Conservation (phyloP, 2,888 invertebrate genomes). For the Patella ulyssiponensis region DNA sequence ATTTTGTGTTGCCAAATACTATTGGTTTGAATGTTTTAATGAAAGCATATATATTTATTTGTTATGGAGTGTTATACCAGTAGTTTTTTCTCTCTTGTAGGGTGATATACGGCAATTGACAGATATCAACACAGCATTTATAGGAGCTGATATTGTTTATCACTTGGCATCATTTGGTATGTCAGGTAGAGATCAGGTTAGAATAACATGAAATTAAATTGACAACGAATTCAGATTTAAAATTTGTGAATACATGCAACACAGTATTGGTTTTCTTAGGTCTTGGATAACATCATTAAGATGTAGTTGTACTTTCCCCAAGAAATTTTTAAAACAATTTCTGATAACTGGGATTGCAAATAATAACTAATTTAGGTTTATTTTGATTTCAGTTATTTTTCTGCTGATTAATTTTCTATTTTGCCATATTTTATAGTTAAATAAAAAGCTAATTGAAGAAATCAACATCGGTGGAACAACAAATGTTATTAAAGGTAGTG, state of each 20-base stretch:
- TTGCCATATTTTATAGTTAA: conserved; percentile 58
- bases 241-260: no score
- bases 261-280: no score
- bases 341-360: no score
- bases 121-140: conserved; percentile 59
- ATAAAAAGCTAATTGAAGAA: conserved; percentile 68
- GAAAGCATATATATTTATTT: no score
- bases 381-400: no score
- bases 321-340: no score
- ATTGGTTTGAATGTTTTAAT: no score
- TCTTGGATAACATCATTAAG: background rate
- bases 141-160: conserved; percentile 70
- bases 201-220: conserved; percentile 7
- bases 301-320: background rate
- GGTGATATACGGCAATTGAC: conserved; percentile 65
- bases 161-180: conserved; percentile 74
- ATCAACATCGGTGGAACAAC: conserved; percentile 73
- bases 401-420: no score
- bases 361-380: no score
- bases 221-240: background rate
- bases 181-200: conserved; percentile 73
- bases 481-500: conserved; percentile 69
- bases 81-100: conserved; percentile 45
- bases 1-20: no score
- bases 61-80: no score